Evolutionary conservation across 1,140 invertebrate genomes (phyloP).

Genomic region (Pseudachorutes palmiensis): DNA sequence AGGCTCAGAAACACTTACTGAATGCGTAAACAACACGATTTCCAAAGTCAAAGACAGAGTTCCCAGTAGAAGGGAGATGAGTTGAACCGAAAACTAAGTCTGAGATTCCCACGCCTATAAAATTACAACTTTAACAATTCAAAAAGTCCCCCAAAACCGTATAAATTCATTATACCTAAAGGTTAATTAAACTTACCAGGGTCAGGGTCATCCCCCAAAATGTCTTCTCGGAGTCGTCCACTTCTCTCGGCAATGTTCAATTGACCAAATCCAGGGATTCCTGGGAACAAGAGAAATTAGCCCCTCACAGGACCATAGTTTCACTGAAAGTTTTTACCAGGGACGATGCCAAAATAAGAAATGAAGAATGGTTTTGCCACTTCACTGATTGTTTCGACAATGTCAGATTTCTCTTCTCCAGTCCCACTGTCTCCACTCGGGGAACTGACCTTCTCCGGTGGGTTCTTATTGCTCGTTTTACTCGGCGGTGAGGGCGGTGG

Average conservation of each 20-base stretch:
- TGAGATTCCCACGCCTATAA: slow-evolving; percentile 29
- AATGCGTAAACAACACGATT: slow-evolving; percentile 36
- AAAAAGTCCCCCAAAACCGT: no score
- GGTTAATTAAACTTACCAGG: no score
- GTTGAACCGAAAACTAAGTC: slow-evolving; percentile 32
- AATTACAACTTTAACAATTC: no score
- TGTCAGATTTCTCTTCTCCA: slow-evolving; percentile 24
- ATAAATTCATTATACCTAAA: no score
- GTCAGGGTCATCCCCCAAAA: slow-evolving; percentile 33
- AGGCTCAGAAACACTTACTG: slow-evolving; percentile 8
- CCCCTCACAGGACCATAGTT: no score
- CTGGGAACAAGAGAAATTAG: neutral
- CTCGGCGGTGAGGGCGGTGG: slow-evolving; percentile 10
- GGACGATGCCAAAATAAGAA: slow-evolving; percentile 37
- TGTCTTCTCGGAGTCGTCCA: slow-evolving; percentile 15
- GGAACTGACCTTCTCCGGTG: neutral
- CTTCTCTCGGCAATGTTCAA: slow-evolving; percentile 27
- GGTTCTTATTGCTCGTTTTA: slow-evolving; percentile 1
- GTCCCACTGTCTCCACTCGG: no score
- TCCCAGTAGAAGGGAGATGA: slow-evolving; percentile 35
- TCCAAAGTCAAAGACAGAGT: slow-evolving; percentile 34
- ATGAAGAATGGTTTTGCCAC: slow-evolving; percentile 39
- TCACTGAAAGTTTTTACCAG: slow-evolving; percentile 11
- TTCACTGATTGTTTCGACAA: slow-evolving; percentile 34
- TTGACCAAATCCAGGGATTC: slow-evolving; percentile 29